Base-by-base conservation (phyloP, 2,888 invertebrate genomes). In the Chrysolina oricalcia region DNA sequence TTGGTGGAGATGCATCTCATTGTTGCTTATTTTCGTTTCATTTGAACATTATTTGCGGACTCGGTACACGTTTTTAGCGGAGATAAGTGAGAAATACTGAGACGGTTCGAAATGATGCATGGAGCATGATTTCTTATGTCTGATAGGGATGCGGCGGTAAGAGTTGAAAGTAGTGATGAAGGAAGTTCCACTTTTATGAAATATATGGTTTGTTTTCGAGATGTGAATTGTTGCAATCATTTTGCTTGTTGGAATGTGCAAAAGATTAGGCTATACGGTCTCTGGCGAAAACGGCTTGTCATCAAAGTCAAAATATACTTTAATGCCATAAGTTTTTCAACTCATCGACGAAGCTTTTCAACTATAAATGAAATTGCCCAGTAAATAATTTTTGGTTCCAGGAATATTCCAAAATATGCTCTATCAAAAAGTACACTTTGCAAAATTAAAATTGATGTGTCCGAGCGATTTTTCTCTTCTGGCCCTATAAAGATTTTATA, bases 21-120 rank as follows among this genome's bases (percentile, higher is more conserved):
- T 59, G 17, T 27, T 59, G 59, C 59, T 59, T 59, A 59, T 59
- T 59, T 59, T 59, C 17, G 59, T 35, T 35, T 27, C 59, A 17
- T 59, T 59, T 59, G 35, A 27, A 59, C 59, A 59, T 59, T 59
- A 59, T 59, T 59, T 59, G 59, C 59, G 59, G 59, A 59, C 23
- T 35, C 21, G 56, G 21, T n/a, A 35, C 59, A 35, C 27, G n/a
- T 59, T 35, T 59, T 35, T 13, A 27, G 27, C 59, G 2, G 10
- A 59, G n/a, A 59, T 59, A 27, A 59, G n/a, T 27, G 35, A 23
- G 35, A 59, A 59, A 59, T 59, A 59, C 27, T n/a, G 23, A 21
- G 56, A 13, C 56, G 13, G 0, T 23, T 27, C 27, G 15, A 27
- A 59, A 59, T 27, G n/a, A 27, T n/a, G 13, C 9, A 19, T 50